A percentile compares a stretch with the other conserved stretches of the same genome.
These are phyloP conservation scores for Halictus rubicundus DNA, from an alignment of 1,140 invertebrate species.

Conservation along the genomic window DNA sequence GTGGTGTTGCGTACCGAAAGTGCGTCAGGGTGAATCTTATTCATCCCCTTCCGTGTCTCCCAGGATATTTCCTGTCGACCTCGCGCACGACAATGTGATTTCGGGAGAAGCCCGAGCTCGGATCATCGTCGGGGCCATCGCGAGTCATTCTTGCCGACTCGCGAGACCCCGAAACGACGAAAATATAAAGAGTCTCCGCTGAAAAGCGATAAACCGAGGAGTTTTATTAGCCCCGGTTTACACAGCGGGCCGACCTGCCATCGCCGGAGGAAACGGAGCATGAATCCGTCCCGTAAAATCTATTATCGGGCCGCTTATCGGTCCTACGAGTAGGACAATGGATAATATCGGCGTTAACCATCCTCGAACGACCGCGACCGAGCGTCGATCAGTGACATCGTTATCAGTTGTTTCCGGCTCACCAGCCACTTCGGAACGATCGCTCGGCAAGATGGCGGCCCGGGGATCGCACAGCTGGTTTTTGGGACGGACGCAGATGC, in stretches of 20 bases:
- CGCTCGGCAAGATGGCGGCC: constrained; percentile 72
- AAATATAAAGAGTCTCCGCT: constrained; percentile 10
- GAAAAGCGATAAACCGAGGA: constrained; percentile 32
- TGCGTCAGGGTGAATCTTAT: constrained; percentile 69
- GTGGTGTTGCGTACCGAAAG: constrained; percentile 58
- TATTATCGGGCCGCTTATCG: constrained; percentile 66
- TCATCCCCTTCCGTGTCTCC: constrained; percentile 66
- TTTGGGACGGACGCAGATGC: constrained; percentile 70
- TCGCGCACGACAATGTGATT: background rate
- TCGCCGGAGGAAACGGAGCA: constrained; percentile 48
- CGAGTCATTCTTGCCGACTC: background rate
- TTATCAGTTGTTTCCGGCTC: constrained; percentile 78
- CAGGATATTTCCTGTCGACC: constrained; percentile 50
- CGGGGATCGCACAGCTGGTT: constrained; percentile 52
- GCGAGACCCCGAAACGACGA: background rate
- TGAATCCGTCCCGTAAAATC: constrained; percentile 64
- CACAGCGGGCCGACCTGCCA: constrained; percentile 27
- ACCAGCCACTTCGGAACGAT: constrained; percentile 63
- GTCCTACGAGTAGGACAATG: constrained; percentile 66
- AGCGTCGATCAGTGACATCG: constrained; percentile 73
- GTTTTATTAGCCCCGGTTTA: constrained; percentile 42
- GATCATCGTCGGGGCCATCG: background rate
- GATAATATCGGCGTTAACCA: constrained; percentile 73
- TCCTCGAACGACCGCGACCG: constrained; percentile 67
- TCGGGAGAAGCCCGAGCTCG: background rate